Evolutionary conservation across 2,113 vertebrate genomes (phyloP).

Genomic region (Phocoena phocoena): DNA sequence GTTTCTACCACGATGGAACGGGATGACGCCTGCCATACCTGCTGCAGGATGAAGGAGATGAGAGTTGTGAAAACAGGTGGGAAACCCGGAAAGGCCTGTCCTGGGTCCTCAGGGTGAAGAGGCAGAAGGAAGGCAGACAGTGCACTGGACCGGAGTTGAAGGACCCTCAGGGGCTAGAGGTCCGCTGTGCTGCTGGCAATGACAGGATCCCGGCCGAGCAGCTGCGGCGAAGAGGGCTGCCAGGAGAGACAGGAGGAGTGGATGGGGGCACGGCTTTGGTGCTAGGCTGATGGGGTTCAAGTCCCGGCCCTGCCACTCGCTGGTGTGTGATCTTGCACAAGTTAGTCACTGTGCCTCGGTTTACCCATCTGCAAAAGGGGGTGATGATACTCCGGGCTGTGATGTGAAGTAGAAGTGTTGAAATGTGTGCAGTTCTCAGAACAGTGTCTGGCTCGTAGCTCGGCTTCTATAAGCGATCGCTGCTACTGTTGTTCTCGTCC

Average conservation of each 20-base stretch:
- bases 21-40: neutral
- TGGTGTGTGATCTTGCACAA: neutral
- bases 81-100: neutral
- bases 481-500: neutral
- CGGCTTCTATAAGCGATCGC: fast-evolving
- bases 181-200: neutral
- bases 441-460: fast-evolving
- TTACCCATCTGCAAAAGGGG: neutral
- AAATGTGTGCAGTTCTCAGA: neutral
- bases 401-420: neutral
- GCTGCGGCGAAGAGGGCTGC: neutral
- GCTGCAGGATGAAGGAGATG: neutral
- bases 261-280: fast-evolving
- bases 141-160: neutral
- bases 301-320: neutral
- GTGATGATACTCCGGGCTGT: neutral
- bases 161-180: neutral
- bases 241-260: fast-evolving
- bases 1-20: fast-evolving
- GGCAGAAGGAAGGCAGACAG: neutral
- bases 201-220: neutral
- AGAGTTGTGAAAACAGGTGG: no score
- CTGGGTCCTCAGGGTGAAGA: neutral
- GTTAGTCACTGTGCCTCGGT: neutral
- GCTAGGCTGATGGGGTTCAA: fast-evolving